phyloP scores from a whole-genome alignment of 2,113 vertebrate species.

The Dinomys branickii region DNA sequence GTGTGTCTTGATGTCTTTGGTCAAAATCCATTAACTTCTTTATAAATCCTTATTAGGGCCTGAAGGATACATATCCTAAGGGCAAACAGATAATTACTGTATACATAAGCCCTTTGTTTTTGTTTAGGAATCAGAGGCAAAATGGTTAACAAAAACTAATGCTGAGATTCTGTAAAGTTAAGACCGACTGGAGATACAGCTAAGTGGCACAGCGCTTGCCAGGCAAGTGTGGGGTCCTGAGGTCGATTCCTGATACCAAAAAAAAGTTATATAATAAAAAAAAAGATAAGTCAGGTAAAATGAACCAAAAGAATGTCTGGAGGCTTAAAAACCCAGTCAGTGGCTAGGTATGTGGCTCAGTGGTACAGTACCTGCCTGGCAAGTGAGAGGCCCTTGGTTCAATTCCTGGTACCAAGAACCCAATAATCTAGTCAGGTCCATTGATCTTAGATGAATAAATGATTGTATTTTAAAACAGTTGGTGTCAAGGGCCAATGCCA shows the following conservation, averaged over 20 bases:
- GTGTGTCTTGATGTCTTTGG: not conserved
- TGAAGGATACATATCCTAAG: not conserved
- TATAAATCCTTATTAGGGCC: not conserved
- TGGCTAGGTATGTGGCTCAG: too few species aligned
- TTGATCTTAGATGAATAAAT: constrained; percentile 19
- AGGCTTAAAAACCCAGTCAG: constrained; percentile 43
- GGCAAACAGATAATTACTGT: not conserved
- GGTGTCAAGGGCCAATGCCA: not conserved
- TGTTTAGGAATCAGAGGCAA: not conserved
- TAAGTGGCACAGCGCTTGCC: too few species aligned
- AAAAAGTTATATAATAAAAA: constrained; percentile 24
- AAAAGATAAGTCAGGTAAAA: constrained; percentile 42
- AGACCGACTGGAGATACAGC: not conserved
- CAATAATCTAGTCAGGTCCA: not conserved
- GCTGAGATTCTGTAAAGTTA: constrained; percentile 49
- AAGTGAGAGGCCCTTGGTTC: too few species aligned
- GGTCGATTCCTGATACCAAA: too few species aligned
- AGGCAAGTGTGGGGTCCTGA: too few species aligned
- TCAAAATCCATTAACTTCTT: not conserved
- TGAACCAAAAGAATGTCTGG: constrained; percentile 43
- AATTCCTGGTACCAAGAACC: too few species aligned
- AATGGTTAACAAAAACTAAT: constrained; percentile 43
- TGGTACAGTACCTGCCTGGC: too few species aligned
- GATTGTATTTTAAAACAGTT: constrained; percentile 40
- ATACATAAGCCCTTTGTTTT: constrained; percentile 4